Evolutionary conservation across 1,140 invertebrate genomes (phyloP), one percentile per base, ranked within the genome.

Genomic region (Ditylenchus dipsaci): DNA sequence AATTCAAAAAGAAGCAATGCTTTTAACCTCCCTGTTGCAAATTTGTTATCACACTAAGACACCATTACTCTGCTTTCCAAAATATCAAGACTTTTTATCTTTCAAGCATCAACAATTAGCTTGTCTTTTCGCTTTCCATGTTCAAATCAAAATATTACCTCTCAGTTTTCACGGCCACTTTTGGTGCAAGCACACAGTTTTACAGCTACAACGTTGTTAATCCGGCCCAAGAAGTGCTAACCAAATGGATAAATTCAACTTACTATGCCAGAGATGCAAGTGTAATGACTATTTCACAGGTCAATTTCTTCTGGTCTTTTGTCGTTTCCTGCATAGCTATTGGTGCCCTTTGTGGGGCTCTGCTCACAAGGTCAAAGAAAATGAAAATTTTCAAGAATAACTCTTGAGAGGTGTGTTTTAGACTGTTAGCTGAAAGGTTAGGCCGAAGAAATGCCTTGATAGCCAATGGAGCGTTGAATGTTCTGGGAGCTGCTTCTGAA

Each of bases 251-350:
- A 21, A 81, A 82, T 64, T 27, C 64, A 29, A 81, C 79, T 13
- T 81, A 82, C 65, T 47, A 23, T 7, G 60, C 68, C 8, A 75
- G 78, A 47, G 59, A 38, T 17, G 56, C 27, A 27, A 47, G 19
- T 15, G 26, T 26, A 19, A 49, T 19, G 15, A 69, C 59, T 21
- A 61, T 23, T 9, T 11, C 68, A 1, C 23, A 78, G 8, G 58
- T 81, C 1, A 80, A 82, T 23, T 73, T 83, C 29, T 70, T 84
- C 5, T 86, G 80, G 77, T 82, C 84, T 5, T 65, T 85, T 15
- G 78, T 83, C 0, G 85, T 86, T 19, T 80, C 84, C 3, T 82
- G 82, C 23, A 84, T 85, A 70, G 84, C 85, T 56, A 78, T 85
- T 21, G 85, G 85, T 8, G 85, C 85, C 1, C 84, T 85, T 72